Base-by-base conservation (phyloP, 37 sponge, comb jelly and placozoan species). In the Agelas oroides region DNA sequence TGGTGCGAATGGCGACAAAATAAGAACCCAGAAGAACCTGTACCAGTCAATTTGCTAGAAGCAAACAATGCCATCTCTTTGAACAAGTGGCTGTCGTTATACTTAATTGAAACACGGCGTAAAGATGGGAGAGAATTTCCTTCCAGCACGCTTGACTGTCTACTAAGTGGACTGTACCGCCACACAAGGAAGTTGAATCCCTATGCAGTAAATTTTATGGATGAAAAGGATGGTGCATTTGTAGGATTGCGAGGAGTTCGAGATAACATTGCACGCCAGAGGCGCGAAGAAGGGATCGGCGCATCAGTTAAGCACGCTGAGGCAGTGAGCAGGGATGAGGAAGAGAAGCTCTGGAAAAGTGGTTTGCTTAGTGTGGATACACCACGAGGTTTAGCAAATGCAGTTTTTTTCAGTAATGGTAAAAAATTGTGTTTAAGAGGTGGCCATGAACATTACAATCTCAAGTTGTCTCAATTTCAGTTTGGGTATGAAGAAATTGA, bases 11-110 rank as follows among this genome's bases (percentile, higher is more conserved):
- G 73, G 73, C 33, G 73, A 40, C 11, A 38, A 6, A 16, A 46
- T 15, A 20, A 2, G 1, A 21, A 40, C 27, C 46, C 18, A n/a
- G 73, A 71, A 19, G 71, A 82, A 60, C 36, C 24, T 6, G 72
- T 71, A 5, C 73, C 32, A 54, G 16, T 15, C 33, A 64, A 39
- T 17, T 83, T 34, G 24, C 73, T 46, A 0, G 33, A 38, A 16
- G 24, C 31, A 11, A 20, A 11, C 11, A 61, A 54, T 11, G 37
- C 85, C 5, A 38, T 0, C 5, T 12, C 2, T 15, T 57, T 85
- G 46, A 62, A 76, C 32, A 75, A 75, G n/a, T 74, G 76, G 76
- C 35, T 85, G 12, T 75, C 85, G 11, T 14, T 75, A 31, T 85
- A 65, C 52, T 52, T 85, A 15, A 38, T 75, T 2, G 85, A 85